These are phyloP conservation scores for Cylas formicarius DNA, from an alignment of 1,140 invertebrate species.

Conservation along the genomic window DNA sequence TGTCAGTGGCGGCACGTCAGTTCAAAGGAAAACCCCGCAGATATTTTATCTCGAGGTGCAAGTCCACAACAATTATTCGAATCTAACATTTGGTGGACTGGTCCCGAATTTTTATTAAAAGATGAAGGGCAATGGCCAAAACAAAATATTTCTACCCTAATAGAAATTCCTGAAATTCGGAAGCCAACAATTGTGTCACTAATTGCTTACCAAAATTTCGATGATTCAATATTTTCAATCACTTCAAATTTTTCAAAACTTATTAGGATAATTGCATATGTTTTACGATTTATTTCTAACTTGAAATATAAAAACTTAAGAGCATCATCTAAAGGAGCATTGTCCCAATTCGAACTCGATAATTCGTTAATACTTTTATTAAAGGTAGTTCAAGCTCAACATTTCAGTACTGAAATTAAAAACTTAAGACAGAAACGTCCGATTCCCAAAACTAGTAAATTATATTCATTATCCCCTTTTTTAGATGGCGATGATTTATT, in stretches of 20 bases:
- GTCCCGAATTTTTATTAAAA: constrained; percentile 19
- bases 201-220: not conserved
- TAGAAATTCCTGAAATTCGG: not conserved
- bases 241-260: constrained; percentile 1
- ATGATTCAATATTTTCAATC: constrained; percentile 2
- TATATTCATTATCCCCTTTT: constrained; percentile 21
- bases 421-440: constrained; percentile 7
- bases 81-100: constrained; percentile 39
- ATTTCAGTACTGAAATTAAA: constrained; percentile 10
- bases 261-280: constrained; percentile 1
- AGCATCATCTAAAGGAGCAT: not conserved
- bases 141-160: not conserved
- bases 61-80: constrained; percentile 24
- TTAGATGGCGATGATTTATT: constrained; percentile 25
- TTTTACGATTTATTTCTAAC: constrained; percentile 6
- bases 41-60: constrained; percentile 41
- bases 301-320: not conserved
- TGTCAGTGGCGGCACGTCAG: constrained; percentile 14
- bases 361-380: constrained; percentile 5
- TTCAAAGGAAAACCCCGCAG: constrained; percentile 38
- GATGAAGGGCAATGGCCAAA: not conserved
- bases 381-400: constrained; percentile 5
- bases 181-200: not conserved
- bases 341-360: constrained; percentile 7
- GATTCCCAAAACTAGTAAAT: constrained; percentile 8